Evolutionary conservation across 1,140 invertebrate genomes (phyloP).

Genomic region (Drosophila willistoni): DNA sequence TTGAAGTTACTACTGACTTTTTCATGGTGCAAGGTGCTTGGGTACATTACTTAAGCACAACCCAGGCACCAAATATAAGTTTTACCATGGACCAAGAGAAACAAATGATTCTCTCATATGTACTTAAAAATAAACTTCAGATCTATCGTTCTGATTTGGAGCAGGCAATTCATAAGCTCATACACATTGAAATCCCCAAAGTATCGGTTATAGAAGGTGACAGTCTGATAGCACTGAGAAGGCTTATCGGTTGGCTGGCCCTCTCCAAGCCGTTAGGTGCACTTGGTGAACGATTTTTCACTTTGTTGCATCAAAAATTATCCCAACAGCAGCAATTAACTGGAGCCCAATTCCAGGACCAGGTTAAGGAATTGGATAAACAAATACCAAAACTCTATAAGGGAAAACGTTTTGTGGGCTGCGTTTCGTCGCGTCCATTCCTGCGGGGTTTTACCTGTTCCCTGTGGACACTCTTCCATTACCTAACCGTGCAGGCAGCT

Average conservation of each 20-base stretch:
- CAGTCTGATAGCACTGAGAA: slow-evolving; percentile 32
- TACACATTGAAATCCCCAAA: slow-evolving; percentile 64
- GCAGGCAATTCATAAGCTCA: slow-evolving; percentile 60
- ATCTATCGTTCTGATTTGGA: slow-evolving; percentile 59
- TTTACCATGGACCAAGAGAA: slow-evolving; percentile 36
- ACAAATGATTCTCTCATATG: slow-evolving; percentile 34
- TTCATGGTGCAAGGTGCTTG: neutral
- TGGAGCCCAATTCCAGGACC: slow-evolving; percentile 17
- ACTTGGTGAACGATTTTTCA: slow-evolving; percentile 34
- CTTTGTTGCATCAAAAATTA: slow-evolving; percentile 6
- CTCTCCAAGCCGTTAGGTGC: slow-evolving; percentile 42
- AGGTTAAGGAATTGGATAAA: slow-evolving; percentile 15
- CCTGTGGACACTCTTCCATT: slow-evolving; percentile 97
- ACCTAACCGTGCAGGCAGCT: slow-evolving; percentile 92
- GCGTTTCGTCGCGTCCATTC: slow-evolving; percentile 85
- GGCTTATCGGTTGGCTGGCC: slow-evolving; percentile 34
- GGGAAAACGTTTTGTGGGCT: slow-evolving; percentile 87
- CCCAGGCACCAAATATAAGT: neutral
- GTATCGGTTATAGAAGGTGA: slow-evolving; percentile 14
- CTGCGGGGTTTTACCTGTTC: slow-evolving; percentile 96
- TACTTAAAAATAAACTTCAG: slow-evolving; percentile 19
- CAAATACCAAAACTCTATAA: slow-evolving; percentile 47
- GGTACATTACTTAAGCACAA: neutral
- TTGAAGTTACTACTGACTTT: slow-evolving; percentile 22
- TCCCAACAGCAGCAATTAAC: neutral